Conservation (phyloP, 2,888 invertebrate species). For the Aleiodes alternator region DNA sequence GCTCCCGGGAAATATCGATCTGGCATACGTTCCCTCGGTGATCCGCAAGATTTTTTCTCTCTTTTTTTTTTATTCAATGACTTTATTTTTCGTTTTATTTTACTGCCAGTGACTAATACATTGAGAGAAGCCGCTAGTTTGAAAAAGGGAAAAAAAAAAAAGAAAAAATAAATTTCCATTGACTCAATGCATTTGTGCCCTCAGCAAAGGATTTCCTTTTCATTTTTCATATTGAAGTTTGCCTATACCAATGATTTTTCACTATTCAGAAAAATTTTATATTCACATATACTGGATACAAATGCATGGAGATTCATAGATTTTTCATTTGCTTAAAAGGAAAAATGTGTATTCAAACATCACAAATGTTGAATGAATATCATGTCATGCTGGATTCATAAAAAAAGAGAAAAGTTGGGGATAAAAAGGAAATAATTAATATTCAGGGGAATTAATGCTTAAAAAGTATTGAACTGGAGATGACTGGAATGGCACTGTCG, state of each 20-base stretch:
- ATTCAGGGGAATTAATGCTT: too few species aligned
- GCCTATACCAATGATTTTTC: constrained; percentile 12
- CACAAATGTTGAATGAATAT: neutral
- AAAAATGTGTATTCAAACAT: neutral
- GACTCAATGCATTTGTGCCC: constrained; percentile 6
- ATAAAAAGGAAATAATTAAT: neutral
- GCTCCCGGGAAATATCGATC: neutral
- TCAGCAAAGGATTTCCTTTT: neutral
- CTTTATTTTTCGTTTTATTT: neutral
- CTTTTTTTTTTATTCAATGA: constrained; percentile 16
- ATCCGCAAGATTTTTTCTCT: neutral
- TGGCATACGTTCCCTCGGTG: too few species aligned
- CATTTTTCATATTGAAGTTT: constrained; percentile 36
- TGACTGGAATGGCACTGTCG: too few species aligned
- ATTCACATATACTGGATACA: neutral
- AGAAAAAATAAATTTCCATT: neutral
- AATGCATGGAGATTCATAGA: neutral
- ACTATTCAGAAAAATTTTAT: neutral
- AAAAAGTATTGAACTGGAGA: too few species aligned
- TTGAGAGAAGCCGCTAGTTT: neutral
- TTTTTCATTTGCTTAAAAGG: constrained; percentile 39
- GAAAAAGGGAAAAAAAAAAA: neutral
- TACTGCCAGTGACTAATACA: neutral
- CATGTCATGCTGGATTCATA: neutral
- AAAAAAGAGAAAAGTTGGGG: neutral